Evolutionary conservation across 2,797 vertebrate species (phyloP).

Genomic region (Coracias cyanogaster): DNA sequence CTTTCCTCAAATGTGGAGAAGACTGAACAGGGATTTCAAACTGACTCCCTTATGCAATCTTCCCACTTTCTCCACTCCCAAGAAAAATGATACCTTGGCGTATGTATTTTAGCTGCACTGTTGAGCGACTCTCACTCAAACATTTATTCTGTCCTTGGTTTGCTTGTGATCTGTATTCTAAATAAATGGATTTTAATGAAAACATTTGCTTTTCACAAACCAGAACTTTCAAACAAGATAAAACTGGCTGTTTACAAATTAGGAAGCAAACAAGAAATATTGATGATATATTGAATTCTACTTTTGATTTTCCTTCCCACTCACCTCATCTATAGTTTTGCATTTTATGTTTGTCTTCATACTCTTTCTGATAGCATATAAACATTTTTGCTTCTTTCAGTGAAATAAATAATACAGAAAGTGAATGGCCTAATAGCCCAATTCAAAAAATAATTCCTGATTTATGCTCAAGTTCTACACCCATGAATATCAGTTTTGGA

Average conservation of each 20-base stretch:
- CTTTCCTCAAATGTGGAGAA: neutral
- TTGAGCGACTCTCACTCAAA: neutral
- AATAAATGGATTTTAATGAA: neutral
- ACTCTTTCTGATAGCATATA: neutral
- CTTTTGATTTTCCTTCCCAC: neutral
- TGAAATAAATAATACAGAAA: neutral
- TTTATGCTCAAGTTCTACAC: neutral
- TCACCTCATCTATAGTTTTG: neutral
- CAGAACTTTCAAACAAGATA: neutral
- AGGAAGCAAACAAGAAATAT: neutral
- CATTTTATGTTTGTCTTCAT: neutral
- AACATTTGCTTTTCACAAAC: neutral
- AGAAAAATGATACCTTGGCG: neutral
- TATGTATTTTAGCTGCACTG: neutral
- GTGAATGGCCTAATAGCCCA: neutral
- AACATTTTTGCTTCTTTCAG: neutral
- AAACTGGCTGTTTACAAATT: neutral
- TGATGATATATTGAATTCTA: neutral
- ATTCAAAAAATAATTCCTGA: neutral
- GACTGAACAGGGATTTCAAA: neutral
- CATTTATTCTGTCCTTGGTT: neutral
- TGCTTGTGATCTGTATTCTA: neutral
- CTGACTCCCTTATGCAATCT: neutral
- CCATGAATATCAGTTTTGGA: neutral
- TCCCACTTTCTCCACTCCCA: neutral